Conservation (phyloP, 1,140 invertebrate species). For the Heliconius melpomene region DNA sequence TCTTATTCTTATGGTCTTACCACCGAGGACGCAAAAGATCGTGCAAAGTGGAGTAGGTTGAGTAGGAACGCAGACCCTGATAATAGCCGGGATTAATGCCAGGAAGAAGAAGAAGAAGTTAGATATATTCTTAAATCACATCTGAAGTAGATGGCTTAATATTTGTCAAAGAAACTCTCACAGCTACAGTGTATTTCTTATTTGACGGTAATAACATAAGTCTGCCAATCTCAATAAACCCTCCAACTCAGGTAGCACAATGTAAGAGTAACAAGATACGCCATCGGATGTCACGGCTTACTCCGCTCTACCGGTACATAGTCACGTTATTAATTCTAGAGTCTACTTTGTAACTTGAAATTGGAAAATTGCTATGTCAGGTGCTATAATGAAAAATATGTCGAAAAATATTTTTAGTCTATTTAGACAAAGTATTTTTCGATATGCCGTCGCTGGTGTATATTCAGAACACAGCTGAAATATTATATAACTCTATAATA, state of each 20-base stretch:
- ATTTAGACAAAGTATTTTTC: too few relatives aligned
- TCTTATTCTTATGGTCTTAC: too few relatives aligned
- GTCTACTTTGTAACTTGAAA: background rate
- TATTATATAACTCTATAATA: too few relatives aligned
- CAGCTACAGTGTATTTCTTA: background rate
- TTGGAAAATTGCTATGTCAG: background rate
- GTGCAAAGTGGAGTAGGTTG: too few relatives aligned
- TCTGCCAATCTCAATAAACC: background rate
- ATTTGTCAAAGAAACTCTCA: background rate
- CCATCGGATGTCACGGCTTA: background rate
- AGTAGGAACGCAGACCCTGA: too few relatives aligned
- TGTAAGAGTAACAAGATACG: constrained; percentile 2
- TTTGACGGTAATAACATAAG: background rate
- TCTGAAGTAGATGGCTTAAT: background rate
- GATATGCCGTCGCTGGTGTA: too few relatives aligned
- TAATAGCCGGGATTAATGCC: too few relatives aligned
- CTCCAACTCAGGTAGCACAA: background rate
- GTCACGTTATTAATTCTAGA: background rate
- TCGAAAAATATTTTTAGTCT: too few relatives aligned
- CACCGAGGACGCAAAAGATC: too few relatives aligned
- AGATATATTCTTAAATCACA: background rate
- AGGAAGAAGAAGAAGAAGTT: background rate
- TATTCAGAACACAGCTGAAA: too few relatives aligned
- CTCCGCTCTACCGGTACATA: background rate
- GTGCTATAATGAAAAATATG: background rate